phyloP scores from a whole-genome alignment of 2,888 invertebrate genomes.

The Anoncus sp. region DNA sequence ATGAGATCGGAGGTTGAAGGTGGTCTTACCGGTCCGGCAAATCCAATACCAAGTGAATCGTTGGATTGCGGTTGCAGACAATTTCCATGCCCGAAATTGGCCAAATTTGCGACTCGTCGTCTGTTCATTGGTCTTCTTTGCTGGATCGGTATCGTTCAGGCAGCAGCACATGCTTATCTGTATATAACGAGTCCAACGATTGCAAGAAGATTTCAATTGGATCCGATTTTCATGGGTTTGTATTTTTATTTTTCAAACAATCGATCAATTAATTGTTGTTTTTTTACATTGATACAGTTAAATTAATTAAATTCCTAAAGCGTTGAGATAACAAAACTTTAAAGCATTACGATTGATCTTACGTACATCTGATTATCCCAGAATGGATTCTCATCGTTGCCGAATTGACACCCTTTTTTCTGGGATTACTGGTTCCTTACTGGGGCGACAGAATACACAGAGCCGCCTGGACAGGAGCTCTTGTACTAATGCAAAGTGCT shows the following conservation, averaged over 20 bases:
- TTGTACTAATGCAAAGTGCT: constrained; percentile 85
- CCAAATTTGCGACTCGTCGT: constrained; percentile 79
- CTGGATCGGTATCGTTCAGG: constrained; percentile 77
- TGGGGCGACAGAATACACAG: constrained; percentile 86
- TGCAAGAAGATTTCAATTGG: constrained; percentile 77
- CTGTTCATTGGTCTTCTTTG: constrained; percentile 76
- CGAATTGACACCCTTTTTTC: constrained; percentile 84
- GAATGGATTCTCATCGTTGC: constrained; percentile 86
- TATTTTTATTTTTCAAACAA: constrained; percentile 4
- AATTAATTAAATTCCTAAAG: background rate
- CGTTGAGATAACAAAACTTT: too few species aligned
- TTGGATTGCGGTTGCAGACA: constrained; percentile 80
- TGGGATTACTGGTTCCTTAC: constrained; percentile 85
- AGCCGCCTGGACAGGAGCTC: constrained; percentile 85
- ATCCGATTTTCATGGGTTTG: constrained; percentile 77
- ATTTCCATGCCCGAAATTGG: constrained; percentile 77
- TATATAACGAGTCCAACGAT: constrained; percentile 76
- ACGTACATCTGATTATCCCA: constrained; percentile 71
- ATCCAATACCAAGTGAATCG: constrained; percentile 78
- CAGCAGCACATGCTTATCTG: constrained; percentile 77
- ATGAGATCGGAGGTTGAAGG: constrained; percentile 78
- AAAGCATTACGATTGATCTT: background rate
- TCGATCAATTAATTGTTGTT: background rate
- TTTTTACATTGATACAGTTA: background rate
- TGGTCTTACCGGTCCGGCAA: constrained; percentile 78